Conservation (phyloP, 2,797 vertebrate species). For the Sarcophilus harrisii region DNA sequence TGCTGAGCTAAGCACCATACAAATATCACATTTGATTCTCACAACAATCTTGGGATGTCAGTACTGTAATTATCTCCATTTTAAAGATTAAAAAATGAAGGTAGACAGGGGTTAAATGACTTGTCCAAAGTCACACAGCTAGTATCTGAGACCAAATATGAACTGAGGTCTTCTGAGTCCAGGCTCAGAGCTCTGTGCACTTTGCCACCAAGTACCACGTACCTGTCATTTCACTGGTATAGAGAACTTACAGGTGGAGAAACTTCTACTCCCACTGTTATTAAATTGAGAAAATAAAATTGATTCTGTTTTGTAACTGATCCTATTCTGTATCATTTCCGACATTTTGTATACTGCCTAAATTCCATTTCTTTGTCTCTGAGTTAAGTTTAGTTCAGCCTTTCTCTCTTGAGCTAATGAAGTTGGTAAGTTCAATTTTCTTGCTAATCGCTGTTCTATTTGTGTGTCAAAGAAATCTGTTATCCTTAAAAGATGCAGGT, state of each 20-base stretch:
- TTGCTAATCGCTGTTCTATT: neutral
- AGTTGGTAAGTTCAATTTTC: neutral
- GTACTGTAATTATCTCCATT: neutral
- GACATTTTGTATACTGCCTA: neutral
- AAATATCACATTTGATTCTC: neutral
- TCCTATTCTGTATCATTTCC: neutral
- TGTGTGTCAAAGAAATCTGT: neutral
- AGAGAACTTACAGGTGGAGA: neutral
- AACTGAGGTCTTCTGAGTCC: too few species aligned
- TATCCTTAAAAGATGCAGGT: neutral
- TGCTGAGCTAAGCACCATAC: neutral
- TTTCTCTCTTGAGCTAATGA: neutral
- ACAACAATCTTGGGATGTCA: neutral
- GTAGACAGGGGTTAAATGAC: too few species aligned
- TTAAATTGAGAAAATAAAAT: neutral
- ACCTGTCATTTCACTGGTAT: neutral
- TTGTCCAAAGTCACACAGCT: too few species aligned
- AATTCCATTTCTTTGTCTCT: neutral
- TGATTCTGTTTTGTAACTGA: too few species aligned
- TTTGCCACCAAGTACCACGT: neutral
- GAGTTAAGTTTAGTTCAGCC: neutral
- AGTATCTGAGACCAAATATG: too few species aligned
- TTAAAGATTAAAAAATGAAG: neutral
- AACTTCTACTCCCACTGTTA: neutral
- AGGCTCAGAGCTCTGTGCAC: neutral